phyloP scores from a whole-genome alignment of 2,113 vertebrate genomes.

The Progne subis region DNA sequence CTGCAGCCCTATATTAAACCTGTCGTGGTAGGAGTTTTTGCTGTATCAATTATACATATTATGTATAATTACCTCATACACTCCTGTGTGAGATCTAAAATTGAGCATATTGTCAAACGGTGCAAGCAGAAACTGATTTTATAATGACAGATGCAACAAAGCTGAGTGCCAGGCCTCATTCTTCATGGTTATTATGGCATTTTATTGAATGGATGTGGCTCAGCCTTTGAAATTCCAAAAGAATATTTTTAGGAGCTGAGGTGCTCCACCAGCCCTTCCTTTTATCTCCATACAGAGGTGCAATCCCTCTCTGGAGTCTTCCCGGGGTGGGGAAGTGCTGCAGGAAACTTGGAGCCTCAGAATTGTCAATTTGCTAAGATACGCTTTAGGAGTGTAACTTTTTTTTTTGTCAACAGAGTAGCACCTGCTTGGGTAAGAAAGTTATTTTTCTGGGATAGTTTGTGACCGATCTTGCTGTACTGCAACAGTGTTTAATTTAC shows the following conservation, averaged over 20 bases:
- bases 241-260: neutral
- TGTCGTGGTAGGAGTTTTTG: constrained; percentile 18
- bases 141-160: constrained; percentile 12
- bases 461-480: neutral
- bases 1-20: neutral
- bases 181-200: neutral
- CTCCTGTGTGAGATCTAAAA: constrained; percentile 6
- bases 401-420: neutral
- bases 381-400: neutral
- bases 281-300: neutral
- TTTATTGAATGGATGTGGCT: neutral
- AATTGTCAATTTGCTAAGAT: neutral
- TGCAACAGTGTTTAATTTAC: neutral
- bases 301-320: neutral
- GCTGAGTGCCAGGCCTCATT: neutral
- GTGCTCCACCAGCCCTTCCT: neutral
- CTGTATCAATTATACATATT: constrained; percentile 55
- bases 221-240: neutral
- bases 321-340: neutral
- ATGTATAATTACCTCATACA: constrained; percentile 51
- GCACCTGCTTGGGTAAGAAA: neutral
- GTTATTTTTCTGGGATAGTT: neutral
- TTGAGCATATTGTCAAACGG: constrained; percentile 26
- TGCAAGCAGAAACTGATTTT: neutral
- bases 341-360: neutral